Percentiles rank a stretch among this genome's conserved stretches.
phyloP scores from a whole-genome alignment of 2,888 invertebrate species.

The Ormyrus labotus region DNA sequence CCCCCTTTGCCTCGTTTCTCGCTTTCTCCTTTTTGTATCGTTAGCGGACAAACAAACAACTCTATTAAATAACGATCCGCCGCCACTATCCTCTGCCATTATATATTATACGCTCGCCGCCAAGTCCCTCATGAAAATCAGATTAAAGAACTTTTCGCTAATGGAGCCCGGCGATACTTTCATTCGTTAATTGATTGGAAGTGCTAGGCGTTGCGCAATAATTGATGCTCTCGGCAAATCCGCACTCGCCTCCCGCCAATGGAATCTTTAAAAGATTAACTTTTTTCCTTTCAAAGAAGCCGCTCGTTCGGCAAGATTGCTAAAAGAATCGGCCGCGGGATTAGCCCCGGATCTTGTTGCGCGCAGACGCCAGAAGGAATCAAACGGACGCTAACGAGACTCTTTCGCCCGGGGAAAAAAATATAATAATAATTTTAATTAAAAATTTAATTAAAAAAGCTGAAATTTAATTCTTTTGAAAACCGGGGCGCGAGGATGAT shows the following conservation, averaged over 20 bases:
- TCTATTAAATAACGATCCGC: slow-evolving; percentile 28
- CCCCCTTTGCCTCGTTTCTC: no score
- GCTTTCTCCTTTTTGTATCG: no score
- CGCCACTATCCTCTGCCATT: neutral
- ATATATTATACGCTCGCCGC: neutral
- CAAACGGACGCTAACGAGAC: no score
- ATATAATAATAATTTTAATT: no score
- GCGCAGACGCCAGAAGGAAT: no score
- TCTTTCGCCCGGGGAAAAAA: no score
- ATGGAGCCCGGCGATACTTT: slow-evolving; percentile 27
- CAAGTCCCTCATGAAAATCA: neutral
- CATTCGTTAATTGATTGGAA: slow-evolving; percentile 42
- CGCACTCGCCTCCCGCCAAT: neutral
- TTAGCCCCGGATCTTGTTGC: no score
- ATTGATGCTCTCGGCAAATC: slow-evolving; percentile 34
- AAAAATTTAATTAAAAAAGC: no score
- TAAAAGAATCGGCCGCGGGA: neutral
- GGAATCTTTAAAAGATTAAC: slow-evolving; percentile 26
- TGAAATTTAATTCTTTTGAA: no score
- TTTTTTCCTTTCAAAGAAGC: neutral
- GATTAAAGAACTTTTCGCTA: slow-evolving; percentile 30
- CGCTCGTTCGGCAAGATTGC: neutral
- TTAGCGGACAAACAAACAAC: slow-evolving; percentile 20
- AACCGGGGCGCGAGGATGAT: no score
- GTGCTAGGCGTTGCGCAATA: slow-evolving; percentile 26